Evolutionary conservation across 1,140 invertebrate species (phyloP), one percentile per base, ranked within the genome.

Genomic region (Periplaneta americana): DNA sequence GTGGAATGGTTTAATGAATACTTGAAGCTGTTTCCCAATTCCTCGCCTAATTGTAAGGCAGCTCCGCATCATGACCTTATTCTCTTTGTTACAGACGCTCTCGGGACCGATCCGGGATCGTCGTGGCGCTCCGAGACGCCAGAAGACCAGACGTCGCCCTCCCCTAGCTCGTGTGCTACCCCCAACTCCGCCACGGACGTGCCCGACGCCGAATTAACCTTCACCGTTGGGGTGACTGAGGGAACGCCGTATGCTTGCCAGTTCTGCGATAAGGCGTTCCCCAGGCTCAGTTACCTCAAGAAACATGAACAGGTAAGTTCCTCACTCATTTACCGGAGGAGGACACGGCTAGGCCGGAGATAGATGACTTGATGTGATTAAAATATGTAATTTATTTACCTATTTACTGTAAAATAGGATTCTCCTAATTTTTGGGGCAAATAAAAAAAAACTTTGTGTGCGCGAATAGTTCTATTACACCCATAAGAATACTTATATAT

Each of bases 221-320:
- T 90, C 87, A 93, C 92, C 8, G 89, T 93, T 77, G 94, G 93
- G 39, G 91, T 92, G 78, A 94, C 93, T 6, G 93, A 95, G 82
- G 90, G 91, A 83, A 95, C 95, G 35, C 96, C 96, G 48, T 96
- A 97, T 90, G 93, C 95, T 83, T 97, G 96, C 89, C 94, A 95
- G 87, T 97, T 96, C 89, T 98, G 97, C 89, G 95, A 97, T 83
- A 95, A 96, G 87, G 95, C 96, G 75, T 98, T 98, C 89, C 94
- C 96, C 1, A 91, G 95, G 74, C 92, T 96, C 36, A 74, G 48
- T 80, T 96, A 96, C 87, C 91, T 98, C 83, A 97, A 96, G 89
- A 96, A 96, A 88, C 97, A 98, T 91, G 95, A 98, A 89, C 96
- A 97, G 94, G 97, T 98, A 88, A 90, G 88, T 10, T 15, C 10